A percentile compares a stretch with the other conserved stretches of the same genome.
Evolutionary conservation across 53 echinoderm and acorn worm genomes (phyloP).

Genomic region (Echinarachnius parma): DNA sequence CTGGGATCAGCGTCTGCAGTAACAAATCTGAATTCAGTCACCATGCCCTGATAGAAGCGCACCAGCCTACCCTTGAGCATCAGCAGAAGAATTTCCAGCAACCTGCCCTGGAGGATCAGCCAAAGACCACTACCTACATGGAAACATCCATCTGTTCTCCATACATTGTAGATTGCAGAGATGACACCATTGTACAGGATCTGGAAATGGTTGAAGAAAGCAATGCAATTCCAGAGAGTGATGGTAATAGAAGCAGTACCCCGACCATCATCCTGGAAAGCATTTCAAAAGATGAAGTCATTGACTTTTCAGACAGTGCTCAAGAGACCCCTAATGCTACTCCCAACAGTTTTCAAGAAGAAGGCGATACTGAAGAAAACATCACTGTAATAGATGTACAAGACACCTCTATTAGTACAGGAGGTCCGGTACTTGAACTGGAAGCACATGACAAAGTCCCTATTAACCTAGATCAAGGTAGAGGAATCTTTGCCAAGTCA

Average conservation of each 20-base stretch:
- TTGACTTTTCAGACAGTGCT: no score
- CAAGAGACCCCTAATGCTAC: background rate
- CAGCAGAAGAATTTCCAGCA: no score
- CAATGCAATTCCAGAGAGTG: no score
- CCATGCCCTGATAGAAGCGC: background rate
- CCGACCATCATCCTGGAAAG: background rate
- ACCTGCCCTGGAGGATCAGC: conserved; percentile 1
- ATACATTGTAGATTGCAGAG: conserved; percentile 21
- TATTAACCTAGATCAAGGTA: background rate
- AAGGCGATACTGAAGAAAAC: background rate
- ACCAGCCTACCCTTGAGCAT: no score
- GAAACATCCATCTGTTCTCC: conserved; percentile 30
- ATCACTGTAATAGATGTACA: no score
- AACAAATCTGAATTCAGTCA: conserved; percentile 77
- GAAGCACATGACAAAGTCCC: background rate
- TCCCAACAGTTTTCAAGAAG: background rate
- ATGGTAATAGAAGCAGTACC: background rate
- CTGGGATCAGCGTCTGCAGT: conserved; percentile 66
- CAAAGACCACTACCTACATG: conserved; percentile 6
- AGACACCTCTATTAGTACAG: no score
- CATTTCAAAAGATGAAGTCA: no score
- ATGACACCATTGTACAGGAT: conserved; percentile 3
- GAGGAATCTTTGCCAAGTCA: conserved; percentile 63
- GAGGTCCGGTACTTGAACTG: no score
- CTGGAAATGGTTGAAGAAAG: background rate